Percentiles rank a stretch among this genome's conserved stretches.
Conservation (phyloP, 2,888 invertebrate species). For the Tenodera sinensis region DNA sequence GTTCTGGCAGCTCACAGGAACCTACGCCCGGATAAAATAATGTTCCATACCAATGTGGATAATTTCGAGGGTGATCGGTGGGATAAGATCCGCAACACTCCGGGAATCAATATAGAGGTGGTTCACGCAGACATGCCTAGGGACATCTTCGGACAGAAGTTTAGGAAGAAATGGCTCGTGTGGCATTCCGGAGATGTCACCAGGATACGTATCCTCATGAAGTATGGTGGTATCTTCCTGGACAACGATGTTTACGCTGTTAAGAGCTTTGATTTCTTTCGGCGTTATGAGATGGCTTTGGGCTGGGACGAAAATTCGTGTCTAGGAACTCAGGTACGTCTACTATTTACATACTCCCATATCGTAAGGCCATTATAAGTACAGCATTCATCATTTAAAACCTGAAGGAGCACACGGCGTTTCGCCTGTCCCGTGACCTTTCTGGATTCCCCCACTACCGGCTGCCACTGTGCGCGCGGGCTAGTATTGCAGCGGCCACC, state of each 20-base stretch:
- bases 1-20: slow-evolving; percentile 1
- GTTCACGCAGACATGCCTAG: background rate
- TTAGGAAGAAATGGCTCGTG: slow-evolving; percentile 38
- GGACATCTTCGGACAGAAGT: slow-evolving; percentile 40
- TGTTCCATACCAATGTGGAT: slow-evolving; percentile 40
- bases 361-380: too few relatives aligned
- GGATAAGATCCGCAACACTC: background rate
- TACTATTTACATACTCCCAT: too few relatives aligned
- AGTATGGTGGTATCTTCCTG: slow-evolving; percentile 43
- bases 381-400: too few relatives aligned
- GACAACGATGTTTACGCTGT: slow-evolving; percentile 43
- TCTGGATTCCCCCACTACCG: too few relatives aligned
- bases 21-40: slow-evolving; percentile 39
- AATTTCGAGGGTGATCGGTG: slow-evolving; percentile 32
- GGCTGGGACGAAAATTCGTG: slow-evolving; percentile 41
- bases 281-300: slow-evolving; percentile 42
- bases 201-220: slow-evolving; percentile 40
- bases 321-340: slow-evolving; percentile 39
- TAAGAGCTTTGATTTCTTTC: slow-evolving; percentile 39
- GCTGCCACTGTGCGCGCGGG: too few relatives aligned
- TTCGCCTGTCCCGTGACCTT: too few relatives aligned
- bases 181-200: slow-evolving; percentile 44
- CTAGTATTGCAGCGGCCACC: too few relatives aligned
- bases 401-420: too few relatives aligned
- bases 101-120: background rate